Evolutionary conservation across 2,797 vertebrate species (phyloP), one percentile per base, ranked within the genome.

Genomic region (Lophura swinhoii): DNA sequence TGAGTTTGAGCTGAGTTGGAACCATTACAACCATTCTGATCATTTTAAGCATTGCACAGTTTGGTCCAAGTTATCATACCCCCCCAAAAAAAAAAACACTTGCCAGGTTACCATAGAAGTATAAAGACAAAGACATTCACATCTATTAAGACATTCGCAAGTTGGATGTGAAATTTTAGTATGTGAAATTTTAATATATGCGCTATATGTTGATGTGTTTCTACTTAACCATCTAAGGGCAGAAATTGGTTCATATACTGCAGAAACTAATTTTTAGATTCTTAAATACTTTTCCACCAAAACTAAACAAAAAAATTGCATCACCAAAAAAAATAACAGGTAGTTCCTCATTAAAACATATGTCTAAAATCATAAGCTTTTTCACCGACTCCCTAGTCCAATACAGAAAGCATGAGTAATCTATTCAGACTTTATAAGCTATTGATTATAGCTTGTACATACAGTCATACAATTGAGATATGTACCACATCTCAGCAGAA

Each of bases 81-180:
- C n/a, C n/a, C n/a, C 67, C 13, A 6, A 64, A 82, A 84, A 33
- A 33, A 88, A 79, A 43, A 1, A 9, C 7, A 70, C 10, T 46
- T 37, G 35, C 33, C 35, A 53, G 20, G 9, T 62, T 58, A 55
- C 15, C 59, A 84, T 10, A 68, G 9, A 48, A 72, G 24, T 10
- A 7, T 41, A 26, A 58, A 1, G 0, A 12, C 1, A 2, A 59
- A 60, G 18, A 60, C 71, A 66, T 22, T 62, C 21, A 37, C 2
- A 8, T 44, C 9, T 64, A 5, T 12, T 24, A 78, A 83, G 26
- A 28, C 14, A 75, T 22, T 24, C 69, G 22, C 31, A 89, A 83
- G 67, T 75, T 1, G 1, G 16, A 66, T 6, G 21, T 12, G 18
- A 88, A 21, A 55, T 55, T 69, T 35, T 28, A 81, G 67, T 1